Percentiles rank a stretch among this genome's conserved stretches.
phyloP scores from a whole-genome alignment of 2,888 invertebrate genomes.

The Zele albiditarsus region DNA sequence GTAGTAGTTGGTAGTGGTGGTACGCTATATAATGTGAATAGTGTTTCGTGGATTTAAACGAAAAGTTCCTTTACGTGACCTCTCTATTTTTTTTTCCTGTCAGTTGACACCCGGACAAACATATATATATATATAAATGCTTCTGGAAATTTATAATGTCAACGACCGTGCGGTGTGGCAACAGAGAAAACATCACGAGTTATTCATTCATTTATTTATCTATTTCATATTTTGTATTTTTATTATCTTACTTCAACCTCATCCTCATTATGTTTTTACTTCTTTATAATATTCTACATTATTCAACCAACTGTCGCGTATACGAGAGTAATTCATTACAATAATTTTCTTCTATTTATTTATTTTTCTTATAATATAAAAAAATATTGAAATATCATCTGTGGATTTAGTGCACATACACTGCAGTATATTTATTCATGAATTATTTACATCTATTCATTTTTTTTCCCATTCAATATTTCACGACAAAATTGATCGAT shows the following conservation, averaged over 20 bases:
- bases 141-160: constrained; percentile 43
- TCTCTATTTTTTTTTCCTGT: constrained; percentile 33
- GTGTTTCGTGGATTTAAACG: constrained; percentile 55
- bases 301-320: not conserved
- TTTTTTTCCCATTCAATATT: too few relatives aligned
- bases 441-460: too few relatives aligned
- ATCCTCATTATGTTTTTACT: too few relatives aligned
- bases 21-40: constrained; percentile 43
- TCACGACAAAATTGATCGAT: too few relatives aligned
- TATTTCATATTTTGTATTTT: not conserved
- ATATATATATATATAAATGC: constrained; percentile 23
- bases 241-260: not conserved
- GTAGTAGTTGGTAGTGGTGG: constrained; percentile 4
- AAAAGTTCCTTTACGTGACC: constrained; percentile 55
- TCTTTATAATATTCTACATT: too few relatives aligned
- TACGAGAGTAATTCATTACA: not conserved
- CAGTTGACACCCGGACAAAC: constrained; percentile 38
- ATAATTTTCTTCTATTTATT: not conserved
- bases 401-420: too few relatives aligned
- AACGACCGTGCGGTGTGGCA: not conserved
- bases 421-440: too few relatives aligned
- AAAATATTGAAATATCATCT: too few relatives aligned
- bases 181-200: not conserved
- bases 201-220: not conserved
- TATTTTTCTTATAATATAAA: not conserved